Evolutionary conservation across 2,888 invertebrate species (phyloP).

Genomic region (Rhorus exstirpatorius): DNA sequence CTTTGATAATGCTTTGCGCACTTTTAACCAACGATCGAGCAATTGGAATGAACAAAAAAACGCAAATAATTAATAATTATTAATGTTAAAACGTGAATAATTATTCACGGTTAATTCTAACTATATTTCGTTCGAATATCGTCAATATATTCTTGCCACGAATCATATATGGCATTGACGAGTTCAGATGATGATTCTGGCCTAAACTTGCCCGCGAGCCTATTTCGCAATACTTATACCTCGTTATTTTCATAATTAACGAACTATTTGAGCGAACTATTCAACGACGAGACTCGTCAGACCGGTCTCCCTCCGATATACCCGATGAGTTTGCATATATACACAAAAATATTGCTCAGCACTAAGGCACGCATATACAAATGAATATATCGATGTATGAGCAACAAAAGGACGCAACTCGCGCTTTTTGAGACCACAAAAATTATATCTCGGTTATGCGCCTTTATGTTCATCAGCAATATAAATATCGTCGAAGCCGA

Average conservation of each 20-base stretch:
- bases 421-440: not conserved
- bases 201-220: slow-evolving; percentile 2
- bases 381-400: not conserved
- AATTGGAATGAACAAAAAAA: too few species aligned
- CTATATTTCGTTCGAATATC: too few species aligned
- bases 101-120: not conserved
- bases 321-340: not conserved
- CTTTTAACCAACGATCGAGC: too few species aligned
- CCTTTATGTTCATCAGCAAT: not conserved
- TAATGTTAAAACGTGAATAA: too few species aligned
- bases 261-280: slow-evolving; percentile 30
- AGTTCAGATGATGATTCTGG: not conserved
- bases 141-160: not conserved
- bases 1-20: too few species aligned
- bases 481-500: not conserved
- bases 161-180: slow-evolving; percentile 5
- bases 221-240: not conserved
- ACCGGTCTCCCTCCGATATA: slow-evolving; percentile 14
- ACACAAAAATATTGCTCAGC: too few species aligned
- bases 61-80: too few species aligned
- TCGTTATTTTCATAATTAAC: slow-evolving; percentile 32
- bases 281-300: slow-evolving; percentile 18
- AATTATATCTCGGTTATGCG: not conserved
- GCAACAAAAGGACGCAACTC: not conserved
- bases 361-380: too few species aligned